phyloP scores from a whole-genome alignment of 2,797 vertebrate species.

The Chelidonichthys spinosus region DNA sequence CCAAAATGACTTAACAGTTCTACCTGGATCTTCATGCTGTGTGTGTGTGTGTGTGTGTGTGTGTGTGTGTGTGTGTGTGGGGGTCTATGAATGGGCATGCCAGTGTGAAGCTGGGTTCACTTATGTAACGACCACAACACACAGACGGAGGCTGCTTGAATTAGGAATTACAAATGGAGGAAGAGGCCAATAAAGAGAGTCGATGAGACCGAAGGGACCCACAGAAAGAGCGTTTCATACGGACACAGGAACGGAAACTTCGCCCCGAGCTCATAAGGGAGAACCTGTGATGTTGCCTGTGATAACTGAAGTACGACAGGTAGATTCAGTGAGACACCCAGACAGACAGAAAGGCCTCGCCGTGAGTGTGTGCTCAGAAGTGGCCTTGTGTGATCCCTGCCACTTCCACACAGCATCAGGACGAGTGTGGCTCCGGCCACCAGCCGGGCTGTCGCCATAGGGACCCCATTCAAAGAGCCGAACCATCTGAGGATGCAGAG shows the following conservation, averaged over 20 bases:
- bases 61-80: conserved; percentile 5
- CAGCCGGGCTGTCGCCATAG: conserved; percentile 79
- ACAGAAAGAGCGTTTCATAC: conserved; percentile 25
- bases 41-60: neutral
- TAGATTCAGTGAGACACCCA: conserved; percentile 14
- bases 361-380: conserved; percentile 68
- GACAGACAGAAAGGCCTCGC: conserved; percentile 52
- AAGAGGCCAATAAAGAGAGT: conserved; percentile 44
- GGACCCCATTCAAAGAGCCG: conserved; percentile 77
- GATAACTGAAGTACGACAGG: conserved; percentile 35
- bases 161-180: conserved; percentile 54
- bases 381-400: conserved; percentile 78
- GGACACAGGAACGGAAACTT: conserved; percentile 14
- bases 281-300: conserved; percentile 4
- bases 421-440: conserved; percentile 69
- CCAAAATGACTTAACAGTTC: conserved; percentile 9
- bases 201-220: conserved; percentile 32
- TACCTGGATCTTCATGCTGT: conserved; percentile 18
- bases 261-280: neutral
- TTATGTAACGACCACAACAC: conserved; percentile 69
- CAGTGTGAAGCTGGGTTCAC: conserved; percentile 48
- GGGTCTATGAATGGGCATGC: too few species aligned
- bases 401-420: conserved; percentile 78
- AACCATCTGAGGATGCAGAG: conserved; percentile 69
- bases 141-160: conserved; percentile 56